These are phyloP conservation scores for Trachelus tabidus DNA, from an alignment of 2,888 invertebrate genomes.

Conservation along the genomic window DNA sequence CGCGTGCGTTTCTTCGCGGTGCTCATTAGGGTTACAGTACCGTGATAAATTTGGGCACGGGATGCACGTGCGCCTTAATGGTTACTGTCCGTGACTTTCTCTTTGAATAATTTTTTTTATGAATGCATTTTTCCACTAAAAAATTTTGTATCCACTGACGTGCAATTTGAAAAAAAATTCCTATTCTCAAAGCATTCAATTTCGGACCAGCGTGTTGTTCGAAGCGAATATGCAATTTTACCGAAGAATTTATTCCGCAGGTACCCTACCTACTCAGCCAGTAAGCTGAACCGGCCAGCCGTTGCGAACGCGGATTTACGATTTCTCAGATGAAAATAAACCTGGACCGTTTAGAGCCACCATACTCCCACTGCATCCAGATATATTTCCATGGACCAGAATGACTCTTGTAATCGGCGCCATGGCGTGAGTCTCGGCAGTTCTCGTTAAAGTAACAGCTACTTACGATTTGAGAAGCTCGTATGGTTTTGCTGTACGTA, in stretches of 20 bases:
- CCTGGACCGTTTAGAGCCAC: constrained; percentile 34
- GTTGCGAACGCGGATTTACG: constrained; percentile 28
- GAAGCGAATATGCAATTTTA: no score
- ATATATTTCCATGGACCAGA: constrained; percentile 42
- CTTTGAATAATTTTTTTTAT: no score
- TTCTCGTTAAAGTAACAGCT: constrained; percentile 54
- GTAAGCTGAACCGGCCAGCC: not conserved
- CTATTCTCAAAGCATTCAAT: no score
- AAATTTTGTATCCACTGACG: no score
- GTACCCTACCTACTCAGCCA: no score
- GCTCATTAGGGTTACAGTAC: constrained; percentile 18
- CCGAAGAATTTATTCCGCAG: no score
- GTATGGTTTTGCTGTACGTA: constrained; percentile 32
- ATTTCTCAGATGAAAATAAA: constrained; percentile 53
- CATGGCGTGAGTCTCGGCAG: constrained; percentile 35
- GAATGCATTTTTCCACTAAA: accelerated
- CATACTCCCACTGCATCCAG: constrained; percentile 31
- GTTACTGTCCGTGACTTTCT: no score
- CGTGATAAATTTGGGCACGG: constrained; percentile 33
- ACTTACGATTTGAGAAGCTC: constrained; percentile 47
- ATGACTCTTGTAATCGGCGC: constrained; percentile 27
- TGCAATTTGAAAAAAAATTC: no score
- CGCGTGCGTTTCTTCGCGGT: constrained; percentile 41
- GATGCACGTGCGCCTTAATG: constrained; percentile 1
- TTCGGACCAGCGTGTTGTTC: no score